A percentile compares a stretch with the other conserved stretches of the same genome.
Evolutionary conservation across 1,140 invertebrate species (phyloP).

Genomic region (Calliopsis andreniformis): DNA sequence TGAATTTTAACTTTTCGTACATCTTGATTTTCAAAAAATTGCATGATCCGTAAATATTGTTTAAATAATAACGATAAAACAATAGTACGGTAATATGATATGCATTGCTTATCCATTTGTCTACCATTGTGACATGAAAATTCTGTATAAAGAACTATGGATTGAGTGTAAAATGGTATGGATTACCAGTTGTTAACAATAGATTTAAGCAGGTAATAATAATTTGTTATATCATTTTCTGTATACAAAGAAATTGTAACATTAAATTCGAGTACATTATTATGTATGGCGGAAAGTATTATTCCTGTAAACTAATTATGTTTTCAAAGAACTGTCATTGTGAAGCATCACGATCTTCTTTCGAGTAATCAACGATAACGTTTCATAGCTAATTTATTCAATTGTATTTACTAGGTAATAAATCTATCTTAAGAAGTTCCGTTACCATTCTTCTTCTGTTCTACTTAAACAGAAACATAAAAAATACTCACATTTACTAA

Average conservation of each 20-base stretch:
- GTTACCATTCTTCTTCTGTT: conserved; percentile 24
- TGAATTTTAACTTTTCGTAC: conserved; percentile 28
- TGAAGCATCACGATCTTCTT: conserved; percentile 26
- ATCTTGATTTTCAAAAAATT: conserved; percentile 14
- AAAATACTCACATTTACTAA: conserved; percentile 20
- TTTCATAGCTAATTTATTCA: conserved; percentile 61
- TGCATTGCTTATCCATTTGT: conserved; percentile 43
- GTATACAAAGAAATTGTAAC: conserved; percentile 46
- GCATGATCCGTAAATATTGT: neutral
- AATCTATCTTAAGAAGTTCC: conserved; percentile 48
- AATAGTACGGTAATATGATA: conserved; percentile 14
- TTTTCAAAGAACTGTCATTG: conserved; percentile 27
- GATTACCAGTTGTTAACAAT: conserved; percentile 52
- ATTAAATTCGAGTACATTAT: conserved; percentile 53
- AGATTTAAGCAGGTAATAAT: conserved; percentile 44
- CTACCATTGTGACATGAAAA: conserved; percentile 38
- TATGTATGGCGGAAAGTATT: conserved; percentile 43
- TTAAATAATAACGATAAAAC: conserved; percentile 23
- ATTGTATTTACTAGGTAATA: conserved; percentile 62
- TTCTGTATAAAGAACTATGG: conserved; percentile 44
- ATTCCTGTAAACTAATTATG: conserved; percentile 23
- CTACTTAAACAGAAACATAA: neutral
- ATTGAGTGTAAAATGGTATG: conserved; percentile 36
- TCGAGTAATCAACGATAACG: conserved; percentile 18
- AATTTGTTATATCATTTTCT: conserved; percentile 55